A percentile compares a stretch with the other conserved stretches of the same genome.
These are phyloP conservation scores for Saguinus imperator DNA, from an alignment of 2,113 vertebrate genomes.

Conservation along the genomic window DNA sequence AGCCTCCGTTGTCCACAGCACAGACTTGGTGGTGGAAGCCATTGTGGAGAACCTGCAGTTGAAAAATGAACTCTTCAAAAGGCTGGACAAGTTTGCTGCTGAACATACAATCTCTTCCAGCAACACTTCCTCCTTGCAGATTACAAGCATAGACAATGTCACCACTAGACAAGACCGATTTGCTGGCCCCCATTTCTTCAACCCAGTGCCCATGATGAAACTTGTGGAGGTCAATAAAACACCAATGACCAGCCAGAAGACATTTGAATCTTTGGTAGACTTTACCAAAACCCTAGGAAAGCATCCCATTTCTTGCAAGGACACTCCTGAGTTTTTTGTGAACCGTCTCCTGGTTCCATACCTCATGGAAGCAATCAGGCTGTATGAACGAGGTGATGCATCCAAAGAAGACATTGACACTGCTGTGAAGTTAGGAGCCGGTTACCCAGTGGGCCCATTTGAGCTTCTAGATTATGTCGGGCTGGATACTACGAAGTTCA, in stretches of 20 bases:
- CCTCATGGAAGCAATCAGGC: conserved; percentile 91
- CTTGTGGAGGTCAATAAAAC: conserved; percentile 96
- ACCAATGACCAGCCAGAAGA: conserved; percentile 94
- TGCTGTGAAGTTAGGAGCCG: conserved; percentile 96
- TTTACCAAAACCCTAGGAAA: conserved; percentile 95
- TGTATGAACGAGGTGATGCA: conserved; percentile 95
- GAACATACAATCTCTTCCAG: conserved; percentile 95
- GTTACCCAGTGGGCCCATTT: conserved; percentile 98
- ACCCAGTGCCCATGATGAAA: conserved; percentile 98
- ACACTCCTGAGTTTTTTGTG: conserved; percentile 97
- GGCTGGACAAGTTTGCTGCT: conserved; percentile 93
- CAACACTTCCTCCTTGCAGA: conserved; percentile 97
- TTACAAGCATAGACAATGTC: conserved; percentile 91
- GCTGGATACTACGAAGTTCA: conserved; percentile 95
- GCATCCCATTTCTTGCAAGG: conserved; percentile 96
- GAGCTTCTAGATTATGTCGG: conserved; percentile 97
- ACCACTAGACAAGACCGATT: conserved; percentile 94
- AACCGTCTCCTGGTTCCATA: conserved; percentile 97
- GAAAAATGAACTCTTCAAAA: conserved; percentile 93
- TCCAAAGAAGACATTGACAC: conserved; percentile 98
- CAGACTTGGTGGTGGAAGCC: conserved; percentile 96
- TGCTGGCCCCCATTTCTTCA: conserved; percentile 98
- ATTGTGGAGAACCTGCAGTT: conserved; percentile 94
- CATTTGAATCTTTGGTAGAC: conserved; percentile 92
- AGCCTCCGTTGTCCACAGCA: conserved; percentile 86